Conservation (phyloP, 2,888 invertebrate genomes). For the Andrena minutula region DNA sequence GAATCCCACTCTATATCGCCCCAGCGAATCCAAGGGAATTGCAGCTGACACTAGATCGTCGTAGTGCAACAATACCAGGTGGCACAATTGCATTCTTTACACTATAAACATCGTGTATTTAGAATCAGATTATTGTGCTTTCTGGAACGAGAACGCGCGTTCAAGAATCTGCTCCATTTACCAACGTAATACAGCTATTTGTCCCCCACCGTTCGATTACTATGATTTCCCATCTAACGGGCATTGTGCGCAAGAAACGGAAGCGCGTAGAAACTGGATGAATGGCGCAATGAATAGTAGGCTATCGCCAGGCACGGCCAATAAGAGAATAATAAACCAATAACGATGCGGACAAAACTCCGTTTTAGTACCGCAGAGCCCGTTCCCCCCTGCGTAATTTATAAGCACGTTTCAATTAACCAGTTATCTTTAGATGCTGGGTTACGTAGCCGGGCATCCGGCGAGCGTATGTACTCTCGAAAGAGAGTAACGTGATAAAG, state of each 20-base stretch:
- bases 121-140: not conserved
- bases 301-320: slow-evolving; percentile 7
- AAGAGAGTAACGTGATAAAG: slow-evolving; percentile 10
- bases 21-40: not conserved
- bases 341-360: slow-evolving; percentile 25
- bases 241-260: slow-evolving; percentile 33
- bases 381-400: slow-evolving; percentile 18
- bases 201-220: slow-evolving; percentile 15
- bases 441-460: slow-evolving; percentile 25
- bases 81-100: slow-evolving; percentile 33
- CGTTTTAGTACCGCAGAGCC: slow-evolving; percentile 3
- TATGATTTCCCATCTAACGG: slow-evolving; percentile 6
- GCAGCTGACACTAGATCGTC: not conserved
- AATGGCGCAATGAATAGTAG: slow-evolving; percentile 15
- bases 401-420: slow-evolving; percentile 44
- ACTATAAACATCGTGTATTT: not conserved
- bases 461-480: not conserved
- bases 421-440: slow-evolving; percentile 31
- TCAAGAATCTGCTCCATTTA: slow-evolving; percentile 8
- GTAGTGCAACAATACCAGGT: not conserved
- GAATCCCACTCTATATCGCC: not conserved
- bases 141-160: not conserved
- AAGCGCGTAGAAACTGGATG: slow-evolving; percentile 38
- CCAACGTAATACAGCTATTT: slow-evolving; percentile 22
- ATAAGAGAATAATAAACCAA: slow-evolving; percentile 31